A percentile compares a stretch with the other conserved stretches of the same genome.
Conservation (phyloP, 2,888 invertebrate species). For the Petrophora chlorosata region DNA sequence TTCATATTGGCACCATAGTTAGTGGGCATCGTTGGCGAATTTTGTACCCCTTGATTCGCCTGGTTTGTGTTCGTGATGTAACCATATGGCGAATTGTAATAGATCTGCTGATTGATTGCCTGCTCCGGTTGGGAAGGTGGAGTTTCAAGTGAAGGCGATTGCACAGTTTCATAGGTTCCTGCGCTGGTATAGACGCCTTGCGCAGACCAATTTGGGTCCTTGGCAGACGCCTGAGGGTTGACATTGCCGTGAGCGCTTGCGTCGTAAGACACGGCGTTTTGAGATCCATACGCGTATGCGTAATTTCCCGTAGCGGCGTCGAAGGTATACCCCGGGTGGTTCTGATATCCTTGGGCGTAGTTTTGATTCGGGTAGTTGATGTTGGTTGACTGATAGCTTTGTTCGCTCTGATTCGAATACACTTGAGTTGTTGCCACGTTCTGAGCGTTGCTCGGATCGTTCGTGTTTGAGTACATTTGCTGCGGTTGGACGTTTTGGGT, state of each 20-base stretch:
- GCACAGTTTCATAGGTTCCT: constrained; percentile 70
- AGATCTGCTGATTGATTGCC: constrained; percentile 52
- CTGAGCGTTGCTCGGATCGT: constrained; percentile 12
- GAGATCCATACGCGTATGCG: constrained; percentile 86
- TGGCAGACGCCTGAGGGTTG: constrained; percentile 48
- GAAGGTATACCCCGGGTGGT: constrained; percentile 86
- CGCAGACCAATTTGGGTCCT: constrained; percentile 56
- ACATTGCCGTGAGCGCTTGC: constrained; percentile 45
- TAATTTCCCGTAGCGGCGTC: constrained; percentile 82
- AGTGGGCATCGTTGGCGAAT: constrained; percentile 49
- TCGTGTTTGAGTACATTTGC: constrained; percentile 5
- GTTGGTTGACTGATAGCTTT: constrained; percentile 45
- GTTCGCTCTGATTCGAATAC: constrained; percentile 33
- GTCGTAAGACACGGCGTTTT: constrained; percentile 61
- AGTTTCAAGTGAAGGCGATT: constrained; percentile 70
- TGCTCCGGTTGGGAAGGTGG: constrained; percentile 49
- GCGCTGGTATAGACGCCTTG: constrained; percentile 77
- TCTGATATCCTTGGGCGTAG: constrained; percentile 64
- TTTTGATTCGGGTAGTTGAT: constrained; percentile 35
- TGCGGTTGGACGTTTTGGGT: constrained; percentile 20
- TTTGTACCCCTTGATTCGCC: constrained; percentile 50
- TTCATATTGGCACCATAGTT: constrained; percentile 65
- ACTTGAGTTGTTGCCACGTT: constrained; percentile 20
- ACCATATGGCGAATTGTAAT: constrained; percentile 79
- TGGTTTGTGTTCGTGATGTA: constrained; percentile 66